Conservation (phyloP, 2,113 vertebrate species). For the Epinephelus fuscoguttatus region DNA sequence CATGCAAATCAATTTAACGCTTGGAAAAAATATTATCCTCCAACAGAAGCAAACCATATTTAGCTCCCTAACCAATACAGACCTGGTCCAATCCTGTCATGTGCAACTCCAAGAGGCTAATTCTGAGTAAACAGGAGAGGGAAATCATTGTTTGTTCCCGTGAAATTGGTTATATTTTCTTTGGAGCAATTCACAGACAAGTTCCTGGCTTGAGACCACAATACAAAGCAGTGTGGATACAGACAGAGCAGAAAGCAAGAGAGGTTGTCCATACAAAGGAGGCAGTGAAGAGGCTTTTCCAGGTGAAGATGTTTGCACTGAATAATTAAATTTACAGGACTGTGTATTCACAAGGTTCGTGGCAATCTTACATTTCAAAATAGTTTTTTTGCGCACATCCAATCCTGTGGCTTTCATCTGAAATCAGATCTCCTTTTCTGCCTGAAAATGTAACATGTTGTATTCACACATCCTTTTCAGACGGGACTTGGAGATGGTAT, state of each 20-base stretch:
- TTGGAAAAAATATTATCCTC: too few species aligned
- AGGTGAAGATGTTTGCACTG: conserved; percentile 44
- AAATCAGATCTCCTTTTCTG: conserved; percentile 17
- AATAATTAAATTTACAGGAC: conserved; percentile 40
- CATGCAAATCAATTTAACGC: conserved; percentile 14
- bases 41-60: conserved; percentile 14
- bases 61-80: conserved; percentile 1
- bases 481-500: not conserved
- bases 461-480: conserved; percentile 7
- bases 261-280: conserved; percentile 37
- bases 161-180: conserved; percentile 62
- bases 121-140: conserved; percentile 54
- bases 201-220: conserved; percentile 40
- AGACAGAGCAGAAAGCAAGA: conserved; percentile 16
- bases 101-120: conserved; percentile 17
- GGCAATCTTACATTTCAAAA: conserved; percentile 18
- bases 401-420: conserved; percentile 1
- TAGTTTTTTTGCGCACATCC: not conserved
- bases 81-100: conserved; percentile 5
- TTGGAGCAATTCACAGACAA: conserved; percentile 45
- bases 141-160: conserved; percentile 68
- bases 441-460: conserved; percentile 2
- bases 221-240: conserved; percentile 18
- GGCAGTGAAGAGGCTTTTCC: conserved; percentile 35
- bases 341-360: conserved; percentile 13